Conservation (phyloP, 2,113 vertebrate genomes). For the Balaenoptera acutorostrata region DNA sequence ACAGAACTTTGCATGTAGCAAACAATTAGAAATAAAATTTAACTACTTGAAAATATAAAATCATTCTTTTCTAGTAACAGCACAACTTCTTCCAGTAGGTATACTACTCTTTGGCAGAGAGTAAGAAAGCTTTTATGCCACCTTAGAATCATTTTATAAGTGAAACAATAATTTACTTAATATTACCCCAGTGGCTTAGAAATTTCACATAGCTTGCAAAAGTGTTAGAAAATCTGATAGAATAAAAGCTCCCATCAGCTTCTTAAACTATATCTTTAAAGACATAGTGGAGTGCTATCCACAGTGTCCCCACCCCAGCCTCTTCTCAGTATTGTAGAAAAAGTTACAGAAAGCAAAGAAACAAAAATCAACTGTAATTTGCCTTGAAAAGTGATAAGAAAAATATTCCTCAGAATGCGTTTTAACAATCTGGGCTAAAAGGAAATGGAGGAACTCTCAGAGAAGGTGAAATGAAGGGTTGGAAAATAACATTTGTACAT, state of each 20-base stretch:
- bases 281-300: background rate
- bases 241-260: background rate
- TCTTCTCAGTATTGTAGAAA: background rate
- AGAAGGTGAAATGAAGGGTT: background rate
- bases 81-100: background rate
- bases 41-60: background rate
- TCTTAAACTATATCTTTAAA: background rate
- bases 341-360: background rate
- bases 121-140: background rate
- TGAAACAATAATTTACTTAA: slow-evolving; percentile 18
- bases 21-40: background rate
- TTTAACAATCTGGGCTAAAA: background rate
- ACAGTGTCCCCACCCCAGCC: background rate
- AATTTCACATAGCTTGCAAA: background rate
- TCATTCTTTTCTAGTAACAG: background rate
- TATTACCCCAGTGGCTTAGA: background rate
- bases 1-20: background rate
- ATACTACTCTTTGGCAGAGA: background rate
- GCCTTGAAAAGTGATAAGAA: background rate
- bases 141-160: slow-evolving; percentile 15
- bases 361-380: background rate
- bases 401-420: background rate
- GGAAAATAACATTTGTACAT: background rate
- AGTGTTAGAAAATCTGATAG: background rate
- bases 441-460: background rate